Conservation (phyloP, 2,797 vertebrate genomes). For the Helostoma temminkii region DNA sequence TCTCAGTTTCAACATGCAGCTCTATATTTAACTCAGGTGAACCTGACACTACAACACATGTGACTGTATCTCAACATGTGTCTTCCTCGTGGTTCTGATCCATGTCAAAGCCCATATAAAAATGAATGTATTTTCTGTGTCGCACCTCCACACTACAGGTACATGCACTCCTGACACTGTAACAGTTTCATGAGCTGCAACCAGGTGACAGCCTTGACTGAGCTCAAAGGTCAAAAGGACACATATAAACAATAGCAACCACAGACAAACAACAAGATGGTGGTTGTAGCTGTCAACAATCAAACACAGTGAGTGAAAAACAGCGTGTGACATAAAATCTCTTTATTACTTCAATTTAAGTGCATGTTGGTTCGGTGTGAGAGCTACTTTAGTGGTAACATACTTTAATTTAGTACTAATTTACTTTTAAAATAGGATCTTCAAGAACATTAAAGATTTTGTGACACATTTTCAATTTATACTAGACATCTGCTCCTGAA, state of each 20-base stretch:
- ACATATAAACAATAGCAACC: slow-evolving; percentile 8
- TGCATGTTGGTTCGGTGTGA: not conserved
- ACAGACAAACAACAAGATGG: slow-evolving; percentile 22
- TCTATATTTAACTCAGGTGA: slow-evolving; percentile 79
- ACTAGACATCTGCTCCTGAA: no score
- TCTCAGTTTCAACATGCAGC: slow-evolving; percentile 22
- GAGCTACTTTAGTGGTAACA: no score
- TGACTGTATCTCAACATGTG: slow-evolving; percentile 63
- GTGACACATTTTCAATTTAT: no score
- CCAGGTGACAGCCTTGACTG: slow-evolving; percentile 27
- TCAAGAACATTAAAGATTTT: no score
- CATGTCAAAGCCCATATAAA: slow-evolving; percentile 29
- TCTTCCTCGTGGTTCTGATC: slow-evolving; percentile 38
- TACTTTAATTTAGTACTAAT: no score
- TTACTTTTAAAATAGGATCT: no score
- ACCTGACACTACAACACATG: slow-evolving; percentile 77
- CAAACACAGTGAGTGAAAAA: not conserved
- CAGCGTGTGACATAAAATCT: not conserved
- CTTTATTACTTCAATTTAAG: no score
- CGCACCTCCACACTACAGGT: slow-evolving; percentile 16
- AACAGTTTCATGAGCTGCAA: slow-evolving; percentile 1
- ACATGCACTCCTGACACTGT: slow-evolving; percentile 13
- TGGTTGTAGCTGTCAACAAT: not conserved
- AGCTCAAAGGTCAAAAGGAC: slow-evolving; percentile 63
- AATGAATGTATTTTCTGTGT: slow-evolving; percentile 17